Evolutionary conservation across 2,113 vertebrate genomes (phyloP).

Genomic region (Charadrius vociferus): DNA sequence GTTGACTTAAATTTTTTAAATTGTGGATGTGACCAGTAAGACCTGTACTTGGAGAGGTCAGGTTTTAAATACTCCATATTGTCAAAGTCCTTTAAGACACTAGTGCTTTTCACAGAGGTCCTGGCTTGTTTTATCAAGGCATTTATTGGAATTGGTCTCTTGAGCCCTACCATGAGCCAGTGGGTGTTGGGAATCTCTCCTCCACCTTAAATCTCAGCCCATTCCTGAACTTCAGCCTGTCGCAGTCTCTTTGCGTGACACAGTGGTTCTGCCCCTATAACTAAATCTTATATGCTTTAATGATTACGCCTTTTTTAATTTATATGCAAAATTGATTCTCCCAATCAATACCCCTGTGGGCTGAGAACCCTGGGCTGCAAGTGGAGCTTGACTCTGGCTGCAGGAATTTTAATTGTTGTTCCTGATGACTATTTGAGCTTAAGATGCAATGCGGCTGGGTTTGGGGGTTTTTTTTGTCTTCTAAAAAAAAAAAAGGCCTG

Average conservation of each 20-base stretch:
- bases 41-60: neutral
- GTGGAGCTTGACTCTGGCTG: slow-evolving; percentile 2
- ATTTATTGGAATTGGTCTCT: neutral
- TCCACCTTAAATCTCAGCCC: neutral
- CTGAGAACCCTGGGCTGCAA: neutral
- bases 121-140: neutral
- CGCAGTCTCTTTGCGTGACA: neutral
- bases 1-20: neutral
- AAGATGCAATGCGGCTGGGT: neutral
- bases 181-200: neutral
- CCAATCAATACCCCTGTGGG: slow-evolving; percentile 65
- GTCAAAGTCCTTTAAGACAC: neutral
- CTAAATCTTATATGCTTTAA: slow-evolving; percentile 49
- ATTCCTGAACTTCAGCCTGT: neutral
- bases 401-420: slow-evolving; percentile 67
- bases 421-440: slow-evolving; percentile 11
- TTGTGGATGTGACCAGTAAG: neutral
- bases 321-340: slow-evolving; percentile 75
- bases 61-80: neutral
- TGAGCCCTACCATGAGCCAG: neutral
- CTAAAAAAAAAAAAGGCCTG: neutral
- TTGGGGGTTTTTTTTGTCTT: neutral
- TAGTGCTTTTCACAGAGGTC: neutral
- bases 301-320: slow-evolving; percentile 68
- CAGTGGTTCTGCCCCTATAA: slow-evolving; percentile 50